Evolutionary conservation across 2,113 vertebrate genomes (phyloP).

Genomic region (Microcebus lehilahytsara): DNA sequence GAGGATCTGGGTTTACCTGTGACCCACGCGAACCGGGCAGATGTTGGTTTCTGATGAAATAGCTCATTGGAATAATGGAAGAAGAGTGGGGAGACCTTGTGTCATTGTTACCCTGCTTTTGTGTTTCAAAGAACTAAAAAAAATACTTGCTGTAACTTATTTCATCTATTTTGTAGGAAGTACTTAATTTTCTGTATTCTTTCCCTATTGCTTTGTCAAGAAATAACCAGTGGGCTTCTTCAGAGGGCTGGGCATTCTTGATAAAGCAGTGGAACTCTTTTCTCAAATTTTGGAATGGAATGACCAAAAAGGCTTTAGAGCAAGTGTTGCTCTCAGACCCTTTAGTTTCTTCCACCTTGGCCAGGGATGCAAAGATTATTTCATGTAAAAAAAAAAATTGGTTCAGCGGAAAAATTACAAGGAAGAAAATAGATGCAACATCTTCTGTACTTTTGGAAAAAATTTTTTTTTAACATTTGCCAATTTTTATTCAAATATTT

Average conservation of each 20-base stretch:
- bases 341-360: not conserved
- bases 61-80: not conserved
- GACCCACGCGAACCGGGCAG: not conserved
- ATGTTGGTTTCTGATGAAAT: no score
- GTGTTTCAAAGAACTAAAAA: not conserved
- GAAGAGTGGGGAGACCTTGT: not conserved
- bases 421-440: not conserved
- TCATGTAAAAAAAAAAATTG: not conserved
- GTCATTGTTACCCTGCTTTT: not conserved
- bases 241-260: not conserved
- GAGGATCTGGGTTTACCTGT: not conserved
- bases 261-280: not conserved
- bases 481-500: no score
- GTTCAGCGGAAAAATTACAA: not conserved
- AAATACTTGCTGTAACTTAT: not conserved
- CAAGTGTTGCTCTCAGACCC: not conserved
- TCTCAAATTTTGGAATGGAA: not conserved
- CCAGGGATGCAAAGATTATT: not conserved
- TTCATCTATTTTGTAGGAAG: slow-evolving; percentile 36
- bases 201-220: not conserved
- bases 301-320: not conserved
- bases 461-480: not conserved
- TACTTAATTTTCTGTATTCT: not conserved
- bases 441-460: not conserved
- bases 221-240: not conserved